Evolutionary conservation across 1,140 invertebrate species (phyloP).

Genomic region (Goniozus legneri): DNA sequence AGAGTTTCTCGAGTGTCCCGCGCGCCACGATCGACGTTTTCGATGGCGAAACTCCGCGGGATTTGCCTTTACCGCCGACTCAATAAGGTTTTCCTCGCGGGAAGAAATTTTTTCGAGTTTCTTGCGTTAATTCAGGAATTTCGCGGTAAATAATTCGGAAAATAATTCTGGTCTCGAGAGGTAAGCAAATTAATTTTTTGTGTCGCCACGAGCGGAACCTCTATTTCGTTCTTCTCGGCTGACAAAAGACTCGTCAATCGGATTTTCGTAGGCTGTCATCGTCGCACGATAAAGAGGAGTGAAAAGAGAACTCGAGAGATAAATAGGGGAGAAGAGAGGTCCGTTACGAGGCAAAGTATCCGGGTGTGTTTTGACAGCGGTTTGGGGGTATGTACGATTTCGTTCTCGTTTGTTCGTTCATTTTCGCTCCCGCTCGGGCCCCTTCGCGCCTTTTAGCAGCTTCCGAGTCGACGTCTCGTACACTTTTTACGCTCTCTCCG

Average conservation of each 20-base stretch:
- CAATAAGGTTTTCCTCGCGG: background rate
- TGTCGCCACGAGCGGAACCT: too few relatives aligned
- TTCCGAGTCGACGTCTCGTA: background rate
- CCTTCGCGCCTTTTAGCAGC: slow-evolving; percentile 10
- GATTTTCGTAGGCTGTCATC: too few relatives aligned
- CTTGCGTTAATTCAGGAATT: too few relatives aligned
- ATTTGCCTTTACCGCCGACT: background rate
- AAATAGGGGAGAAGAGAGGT: slow-evolving; percentile 16
- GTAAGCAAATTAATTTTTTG: too few relatives aligned
- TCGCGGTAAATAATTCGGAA: too few relatives aligned
- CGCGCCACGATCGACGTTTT: too few relatives aligned
- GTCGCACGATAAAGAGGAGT: too few relatives aligned
- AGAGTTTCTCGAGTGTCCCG: background rate
- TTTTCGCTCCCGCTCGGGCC: slow-evolving; percentile 7
- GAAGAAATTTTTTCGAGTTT: too few relatives aligned
- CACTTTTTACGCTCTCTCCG: background rate
- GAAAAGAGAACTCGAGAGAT: slow-evolving; percentile 1
- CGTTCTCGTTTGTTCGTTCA: slow-evolving; percentile 27
- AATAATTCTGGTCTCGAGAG: too few relatives aligned
- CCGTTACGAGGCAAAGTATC: slow-evolving; percentile 10
- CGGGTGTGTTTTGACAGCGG: slow-evolving; percentile 39
- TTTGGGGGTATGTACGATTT: slow-evolving; percentile 27
- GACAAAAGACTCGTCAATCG: too few relatives aligned
- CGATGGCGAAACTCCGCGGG: background rate
- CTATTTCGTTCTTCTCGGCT: too few relatives aligned